Evolutionary conservation across 2,888 invertebrate species (phyloP).

Genomic region (Taenaris catops): DNA sequence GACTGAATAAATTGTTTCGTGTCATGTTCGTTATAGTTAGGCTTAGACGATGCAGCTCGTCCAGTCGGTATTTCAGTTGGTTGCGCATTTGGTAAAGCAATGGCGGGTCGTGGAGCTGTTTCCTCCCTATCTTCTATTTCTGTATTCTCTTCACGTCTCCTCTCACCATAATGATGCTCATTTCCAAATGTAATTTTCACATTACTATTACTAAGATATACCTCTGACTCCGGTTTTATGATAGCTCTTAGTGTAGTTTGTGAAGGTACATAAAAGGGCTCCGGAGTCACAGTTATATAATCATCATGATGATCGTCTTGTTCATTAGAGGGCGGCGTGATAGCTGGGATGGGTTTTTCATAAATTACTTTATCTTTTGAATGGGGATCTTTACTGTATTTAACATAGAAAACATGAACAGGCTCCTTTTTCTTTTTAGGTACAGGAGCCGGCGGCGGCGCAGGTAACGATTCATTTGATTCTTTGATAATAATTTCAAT

Average conservation of each 20-base stretch:
- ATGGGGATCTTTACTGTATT: slow-evolving; percentile 91
- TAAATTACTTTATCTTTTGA: slow-evolving; percentile 87
- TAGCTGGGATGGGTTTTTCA: slow-evolving; percentile 89
- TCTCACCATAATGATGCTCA: slow-evolving; percentile 62
- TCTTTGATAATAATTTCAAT: slow-evolving; percentile 96
- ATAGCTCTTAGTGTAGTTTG: slow-evolving; percentile 89
- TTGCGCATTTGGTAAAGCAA: slow-evolving; percentile 70
- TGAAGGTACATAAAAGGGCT: slow-evolving; percentile 71
- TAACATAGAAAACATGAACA: slow-evolving; percentile 94
- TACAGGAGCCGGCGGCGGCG: slow-evolving; percentile 78
- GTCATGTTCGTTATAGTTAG: slow-evolving; percentile 35
- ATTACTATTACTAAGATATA: slow-evolving; percentile 89
- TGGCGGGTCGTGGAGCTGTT: slow-evolving; percentile 82
- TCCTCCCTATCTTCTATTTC: slow-evolving; percentile 76
- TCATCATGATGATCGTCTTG: slow-evolving; percentile 81
- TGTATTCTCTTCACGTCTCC: slow-evolving; percentile 49
- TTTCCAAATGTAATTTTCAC: slow-evolving; percentile 91
- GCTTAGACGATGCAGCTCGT: slow-evolving; percentile 46
- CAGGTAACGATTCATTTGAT: slow-evolving; percentile 89
- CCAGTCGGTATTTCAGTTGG: slow-evolving; percentile 44
- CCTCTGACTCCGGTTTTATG: slow-evolving; percentile 92
- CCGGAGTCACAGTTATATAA: slow-evolving; percentile 76
- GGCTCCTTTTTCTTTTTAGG: slow-evolving; percentile 85
- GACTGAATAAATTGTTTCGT: slow-evolving; percentile 36
- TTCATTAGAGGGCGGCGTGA: slow-evolving; percentile 85